Percentiles rank a stretch among this genome's conserved stretches.
Evolutionary conservation across 2,888 invertebrate genomes (phyloP).

Genomic region (Drosophila paranaensis): DNA sequence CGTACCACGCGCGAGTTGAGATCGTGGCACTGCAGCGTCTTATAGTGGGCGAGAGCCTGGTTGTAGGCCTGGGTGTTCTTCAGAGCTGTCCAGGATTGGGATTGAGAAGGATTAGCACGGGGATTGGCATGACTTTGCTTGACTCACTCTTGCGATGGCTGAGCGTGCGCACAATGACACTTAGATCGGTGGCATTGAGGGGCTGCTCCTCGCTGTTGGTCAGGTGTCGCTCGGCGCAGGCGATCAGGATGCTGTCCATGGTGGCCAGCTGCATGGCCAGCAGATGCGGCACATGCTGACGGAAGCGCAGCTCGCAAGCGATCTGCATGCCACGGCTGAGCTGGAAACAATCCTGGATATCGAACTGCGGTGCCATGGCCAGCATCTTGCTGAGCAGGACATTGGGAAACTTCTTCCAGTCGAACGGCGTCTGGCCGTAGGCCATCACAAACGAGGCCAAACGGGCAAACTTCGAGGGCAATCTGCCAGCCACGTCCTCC

Average conservation of each 20-base stretch:
- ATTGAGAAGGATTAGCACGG: background rate
- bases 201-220: slow-evolving; percentile 51
- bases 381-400: slow-evolving; percentile 83
- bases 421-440: slow-evolving; percentile 83
- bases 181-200: slow-evolving; percentile 74
- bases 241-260: slow-evolving; percentile 80
- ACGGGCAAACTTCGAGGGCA: slow-evolving; percentile 84
- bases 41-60: slow-evolving; percentile 83
- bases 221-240: slow-evolving; percentile 82
- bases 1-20: slow-evolving; percentile 85
- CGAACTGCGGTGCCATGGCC: slow-evolving; percentile 84
- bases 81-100: slow-evolving; percentile 72
- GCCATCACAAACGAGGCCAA: slow-evolving; percentile 85
- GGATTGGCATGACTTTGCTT: background rate
- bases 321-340: slow-evolving; percentile 85
- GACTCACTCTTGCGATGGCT: slow-evolving; percentile 81
- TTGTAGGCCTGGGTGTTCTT: slow-evolving; percentile 82
- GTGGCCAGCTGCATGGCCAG: slow-evolving; percentile 73
- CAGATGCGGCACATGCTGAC: slow-evolving; percentile 65
- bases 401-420: slow-evolving; percentile 82
- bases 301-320: slow-evolving; percentile 82
- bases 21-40: slow-evolving; percentile 69
- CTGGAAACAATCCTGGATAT: slow-evolving; percentile 83
- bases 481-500: slow-evolving; percentile 78
- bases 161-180: slow-evolving; percentile 80